phyloP scores from a whole-genome alignment of 2,797 vertebrate species.

The Falco concolor region DNA sequence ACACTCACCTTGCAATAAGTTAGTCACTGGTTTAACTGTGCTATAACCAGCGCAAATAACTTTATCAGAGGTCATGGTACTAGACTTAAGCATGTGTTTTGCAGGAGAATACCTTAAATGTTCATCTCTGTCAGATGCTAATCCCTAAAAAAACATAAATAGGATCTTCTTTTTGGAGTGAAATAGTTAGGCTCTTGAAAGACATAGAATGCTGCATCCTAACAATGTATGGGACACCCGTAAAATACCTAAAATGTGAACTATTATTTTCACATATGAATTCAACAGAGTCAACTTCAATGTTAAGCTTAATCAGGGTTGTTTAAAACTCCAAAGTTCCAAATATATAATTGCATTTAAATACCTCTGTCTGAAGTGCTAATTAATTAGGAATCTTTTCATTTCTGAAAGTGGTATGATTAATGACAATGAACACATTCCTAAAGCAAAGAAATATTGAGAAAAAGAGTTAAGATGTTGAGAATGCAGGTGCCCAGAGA shows the following conservation, averaged over 20 bases:
- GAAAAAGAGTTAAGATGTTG: neutral
- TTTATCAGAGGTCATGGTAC: neutral
- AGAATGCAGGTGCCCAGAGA: neutral
- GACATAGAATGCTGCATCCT: neutral
- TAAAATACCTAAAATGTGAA: neutral
- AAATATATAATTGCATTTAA: neutral
- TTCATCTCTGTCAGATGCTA: neutral
- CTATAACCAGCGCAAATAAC: neutral
- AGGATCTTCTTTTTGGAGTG: neutral
- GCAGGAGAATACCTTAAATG: neutral
- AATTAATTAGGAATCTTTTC: neutral
- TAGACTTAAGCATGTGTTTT: neutral
- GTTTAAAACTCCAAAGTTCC: neutral
- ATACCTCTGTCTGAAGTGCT: neutral
- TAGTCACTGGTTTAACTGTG: neutral
- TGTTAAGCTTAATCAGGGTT: neutral
- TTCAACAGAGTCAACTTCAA: neutral
- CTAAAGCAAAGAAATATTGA: neutral
- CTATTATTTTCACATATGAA: neutral
- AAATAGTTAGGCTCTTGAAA: neutral
- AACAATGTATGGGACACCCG: neutral
- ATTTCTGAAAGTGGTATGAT: neutral
- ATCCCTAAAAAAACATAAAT: neutral
- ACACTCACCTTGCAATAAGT: neutral
- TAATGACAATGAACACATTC: neutral